Conservation (phyloP, 2,797 vertebrate genomes). For the Hemibagrus guttatus region DNA sequence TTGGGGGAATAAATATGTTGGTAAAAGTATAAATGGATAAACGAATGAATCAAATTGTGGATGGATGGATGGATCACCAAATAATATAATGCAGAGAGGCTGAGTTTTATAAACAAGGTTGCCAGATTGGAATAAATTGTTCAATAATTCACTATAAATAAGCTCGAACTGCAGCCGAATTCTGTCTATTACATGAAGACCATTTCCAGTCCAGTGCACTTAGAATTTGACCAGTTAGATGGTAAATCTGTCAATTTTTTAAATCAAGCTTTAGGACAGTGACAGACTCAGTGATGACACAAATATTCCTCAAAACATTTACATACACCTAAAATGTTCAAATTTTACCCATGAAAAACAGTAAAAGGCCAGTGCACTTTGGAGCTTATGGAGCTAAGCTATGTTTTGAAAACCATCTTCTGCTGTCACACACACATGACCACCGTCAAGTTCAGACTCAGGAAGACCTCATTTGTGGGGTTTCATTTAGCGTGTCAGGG, state of each 20-base stretch:
- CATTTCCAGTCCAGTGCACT: not conserved
- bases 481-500: slow-evolving; percentile 14
- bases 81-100: not conserved
- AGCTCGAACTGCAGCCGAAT: not conserved
- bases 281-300: not conserved
- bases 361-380: not conserved
- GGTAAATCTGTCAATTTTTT: not conserved
- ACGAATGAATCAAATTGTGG: no score
- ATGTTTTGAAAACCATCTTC: not conserved
- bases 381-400: not conserved
- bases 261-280: not conserved
- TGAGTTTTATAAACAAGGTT: not conserved
- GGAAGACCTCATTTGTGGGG: slow-evolving; percentile 6
- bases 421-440: slow-evolving; percentile 1
- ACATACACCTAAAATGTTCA: not conserved
- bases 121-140: not conserved
- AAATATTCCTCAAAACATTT: not conserved
- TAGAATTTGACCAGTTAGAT: not conserved
- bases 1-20: not conserved
- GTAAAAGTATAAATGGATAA: no score
- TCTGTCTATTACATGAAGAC: not conserved
- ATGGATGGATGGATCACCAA: not conserved
- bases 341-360: not conserved
- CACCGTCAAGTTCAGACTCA: not conserved
- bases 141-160: not conserved